Evolutionary conservation across 2,888 invertebrate genomes (phyloP).

Genomic region (Criorhina ranunculi): DNA sequence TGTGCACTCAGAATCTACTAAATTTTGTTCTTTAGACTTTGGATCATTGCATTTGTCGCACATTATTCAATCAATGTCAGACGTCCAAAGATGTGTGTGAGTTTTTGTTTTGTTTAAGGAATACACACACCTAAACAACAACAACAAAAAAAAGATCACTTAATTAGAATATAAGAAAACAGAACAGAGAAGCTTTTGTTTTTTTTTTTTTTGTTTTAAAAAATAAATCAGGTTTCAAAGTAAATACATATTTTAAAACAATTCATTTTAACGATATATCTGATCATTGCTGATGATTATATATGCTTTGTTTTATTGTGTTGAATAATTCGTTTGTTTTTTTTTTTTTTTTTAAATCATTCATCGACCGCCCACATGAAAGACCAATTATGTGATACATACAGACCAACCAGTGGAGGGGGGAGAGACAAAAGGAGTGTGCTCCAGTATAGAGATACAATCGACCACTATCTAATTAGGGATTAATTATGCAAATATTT

Average conservation of each 20-base stretch:
- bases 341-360: constrained; percentile 20
- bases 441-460: constrained; percentile 57
- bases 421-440: background rate
- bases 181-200: no score
- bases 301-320: constrained; percentile 34
- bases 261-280: constrained; percentile 65
- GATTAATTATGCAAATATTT: constrained; percentile 76
- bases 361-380: constrained; percentile 62
- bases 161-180: constrained; percentile 35
- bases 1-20: background rate
- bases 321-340: constrained; percentile 24
- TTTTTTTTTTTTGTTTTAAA: background rate
- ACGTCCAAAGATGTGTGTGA: background rate
- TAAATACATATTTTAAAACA: constrained; percentile 45
- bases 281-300: constrained; percentile 54
- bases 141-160: constrained; percentile 20
- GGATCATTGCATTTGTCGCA: constrained; percentile 36
- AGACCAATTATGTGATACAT: constrained; percentile 51
- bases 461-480: constrained; percentile 69
- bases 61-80: constrained; percentile 46
- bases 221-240: constrained; percentile 44
- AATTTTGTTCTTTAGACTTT: constrained; percentile 11
- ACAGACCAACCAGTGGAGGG: background rate
- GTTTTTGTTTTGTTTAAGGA: constrained; percentile 1
- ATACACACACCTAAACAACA: background rate